Percentiles rank a stretch among this genome's conserved stretches.
Evolutionary conservation across 2,888 invertebrate genomes (phyloP).

Genomic region (Euphydryas editha): DNA sequence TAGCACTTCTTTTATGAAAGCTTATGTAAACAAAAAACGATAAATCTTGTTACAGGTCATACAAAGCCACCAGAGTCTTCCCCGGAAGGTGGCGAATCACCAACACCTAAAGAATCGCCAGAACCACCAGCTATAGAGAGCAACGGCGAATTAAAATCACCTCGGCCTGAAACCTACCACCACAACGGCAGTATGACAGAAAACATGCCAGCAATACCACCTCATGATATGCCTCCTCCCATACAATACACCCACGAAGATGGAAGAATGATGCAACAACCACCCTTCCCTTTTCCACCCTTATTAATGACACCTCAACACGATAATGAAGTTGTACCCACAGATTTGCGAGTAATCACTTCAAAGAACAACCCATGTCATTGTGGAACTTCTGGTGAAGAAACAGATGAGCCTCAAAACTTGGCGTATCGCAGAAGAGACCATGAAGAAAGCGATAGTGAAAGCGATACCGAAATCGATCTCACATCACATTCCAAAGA

Average conservation of each 20-base stretch:
- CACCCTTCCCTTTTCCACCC: conserved; percentile 64
- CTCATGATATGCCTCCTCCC: conserved; percentile 63
- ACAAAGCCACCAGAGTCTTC: conserved; percentile 75
- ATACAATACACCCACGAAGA: conserved; percentile 65
- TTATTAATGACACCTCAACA: conserved; percentile 64
- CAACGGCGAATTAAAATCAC: conserved; percentile 62
- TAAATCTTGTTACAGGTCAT: conserved; percentile 59
- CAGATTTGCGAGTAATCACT: conserved; percentile 70
- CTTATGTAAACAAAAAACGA: not conserved
- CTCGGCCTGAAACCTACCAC: conserved; percentile 67
- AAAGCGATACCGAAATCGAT: conserved; percentile 79
- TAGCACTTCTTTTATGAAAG: not conserved
- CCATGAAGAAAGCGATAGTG: conserved; percentile 69
- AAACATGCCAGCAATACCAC: conserved; percentile 49
- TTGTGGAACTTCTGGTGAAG: conserved; percentile 52
- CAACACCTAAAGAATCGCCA: conserved; percentile 71
- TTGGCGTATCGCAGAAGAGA: conserved; percentile 66
- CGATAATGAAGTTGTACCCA: conserved; percentile 69
- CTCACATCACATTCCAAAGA: conserved; percentile 80
- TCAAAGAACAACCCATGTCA: conserved; percentile 64
- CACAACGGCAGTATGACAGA: conserved; percentile 63
- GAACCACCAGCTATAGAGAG: conserved; percentile 66
- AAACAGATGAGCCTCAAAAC: conserved; percentile 69
- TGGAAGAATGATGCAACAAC: conserved; percentile 65
- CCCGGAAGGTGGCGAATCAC: conserved; percentile 72